phyloP scores from a whole-genome alignment of 1,140 invertebrate genomes.

The Dendrolimus kikuchii region DNA sequence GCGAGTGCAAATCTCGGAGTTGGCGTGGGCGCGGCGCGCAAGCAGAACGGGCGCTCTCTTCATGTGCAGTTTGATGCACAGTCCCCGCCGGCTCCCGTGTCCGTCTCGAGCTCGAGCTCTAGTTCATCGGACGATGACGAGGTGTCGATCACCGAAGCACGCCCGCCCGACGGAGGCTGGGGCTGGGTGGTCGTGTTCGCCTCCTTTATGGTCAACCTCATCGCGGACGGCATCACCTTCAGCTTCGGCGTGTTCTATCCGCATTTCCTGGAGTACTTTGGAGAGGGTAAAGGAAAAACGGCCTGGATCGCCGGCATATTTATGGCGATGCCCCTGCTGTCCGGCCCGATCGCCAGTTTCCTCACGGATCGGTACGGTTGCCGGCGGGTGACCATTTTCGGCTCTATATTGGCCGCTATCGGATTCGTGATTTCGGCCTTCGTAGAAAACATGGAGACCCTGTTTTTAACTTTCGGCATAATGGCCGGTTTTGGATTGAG shows the following conservation, averaged over 20 bases:
- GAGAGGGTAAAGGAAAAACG: conserved; percentile 87
- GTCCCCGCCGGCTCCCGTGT: conserved; percentile 57
- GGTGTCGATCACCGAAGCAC: conserved; percentile 75
- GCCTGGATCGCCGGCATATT: conserved; percentile 92
- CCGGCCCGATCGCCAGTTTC: conserved; percentile 91
- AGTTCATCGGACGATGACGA: conserved; percentile 76
- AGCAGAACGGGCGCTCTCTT: conserved; percentile 52
- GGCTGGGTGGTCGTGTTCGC: conserved; percentile 88
- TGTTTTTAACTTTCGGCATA: conserved; percentile 90
- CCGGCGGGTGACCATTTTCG: conserved; percentile 84
- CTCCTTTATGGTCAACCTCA: conserved; percentile 92
- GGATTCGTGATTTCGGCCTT: conserved; percentile 90
- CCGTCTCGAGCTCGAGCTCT: conserved; percentile 64
- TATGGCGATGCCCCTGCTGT: conserved; percentile 91
- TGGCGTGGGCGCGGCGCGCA: conserved; percentile 30
- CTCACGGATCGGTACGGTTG: conserved; percentile 91
- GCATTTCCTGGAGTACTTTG: conserved; percentile 86
- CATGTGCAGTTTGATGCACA: conserved; percentile 76
- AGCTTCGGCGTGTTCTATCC: conserved; percentile 89
- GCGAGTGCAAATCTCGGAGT: not conserved
- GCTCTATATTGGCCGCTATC: conserved; percentile 81
- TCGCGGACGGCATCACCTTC: conserved; percentile 92
- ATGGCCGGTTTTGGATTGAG: conserved; percentile 90
- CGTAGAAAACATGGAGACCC: conserved; percentile 81
- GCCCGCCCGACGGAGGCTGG: conserved; percentile 84